These are phyloP conservation scores for Tetranychus urticae DNA, from an alignment of 1,140 invertebrate species.

Conservation along the genomic window DNA sequence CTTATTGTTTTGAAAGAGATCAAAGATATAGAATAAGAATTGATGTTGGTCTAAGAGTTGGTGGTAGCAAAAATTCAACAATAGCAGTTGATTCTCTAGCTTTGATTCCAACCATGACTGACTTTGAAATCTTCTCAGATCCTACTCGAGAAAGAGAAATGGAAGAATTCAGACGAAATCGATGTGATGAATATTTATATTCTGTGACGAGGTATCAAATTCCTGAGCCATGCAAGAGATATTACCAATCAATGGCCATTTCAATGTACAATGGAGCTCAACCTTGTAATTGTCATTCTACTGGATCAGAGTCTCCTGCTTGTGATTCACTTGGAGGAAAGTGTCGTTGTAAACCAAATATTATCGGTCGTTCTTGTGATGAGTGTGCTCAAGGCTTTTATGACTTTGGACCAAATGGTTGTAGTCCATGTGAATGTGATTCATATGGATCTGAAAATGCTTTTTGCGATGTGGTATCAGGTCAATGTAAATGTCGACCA, in stretches of 20 bases:
- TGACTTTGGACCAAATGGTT: conserved; percentile 25
- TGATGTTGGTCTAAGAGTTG: conserved; percentile 44
- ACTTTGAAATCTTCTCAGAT: conserved; percentile 18
- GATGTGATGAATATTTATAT: conserved; percentile 48
- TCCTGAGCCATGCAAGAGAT: conserved; percentile 25
- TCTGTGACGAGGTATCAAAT: conserved; percentile 29
- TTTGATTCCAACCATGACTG: conserved; percentile 35
- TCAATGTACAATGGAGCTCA: conserved; percentile 51
- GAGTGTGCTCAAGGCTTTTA: conserved; percentile 40
- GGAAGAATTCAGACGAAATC: conserved; percentile 51
- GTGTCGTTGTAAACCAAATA: conserved; percentile 58
- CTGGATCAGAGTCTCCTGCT: conserved; percentile 67
- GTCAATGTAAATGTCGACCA: conserved; percentile 54
- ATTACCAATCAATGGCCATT: conserved; percentile 52
- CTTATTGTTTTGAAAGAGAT: conserved; percentile 54
- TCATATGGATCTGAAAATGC: conserved; percentile 79
- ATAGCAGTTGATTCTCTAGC: conserved; percentile 27
- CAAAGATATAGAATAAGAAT: conserved; percentile 63
- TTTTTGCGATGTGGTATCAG: conserved; percentile 54
- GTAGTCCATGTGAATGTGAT: conserved; percentile 76
- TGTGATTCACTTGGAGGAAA: conserved; percentile 68
- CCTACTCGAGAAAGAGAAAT: conserved; percentile 29
- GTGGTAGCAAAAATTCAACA: conserved; percentile 19
- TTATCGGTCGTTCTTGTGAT: conserved; percentile 61
- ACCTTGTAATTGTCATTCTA: conserved; percentile 67